phyloP scores from a whole-genome alignment of 2,797 vertebrate species.

The Bovichtus diacanthus region DNA sequence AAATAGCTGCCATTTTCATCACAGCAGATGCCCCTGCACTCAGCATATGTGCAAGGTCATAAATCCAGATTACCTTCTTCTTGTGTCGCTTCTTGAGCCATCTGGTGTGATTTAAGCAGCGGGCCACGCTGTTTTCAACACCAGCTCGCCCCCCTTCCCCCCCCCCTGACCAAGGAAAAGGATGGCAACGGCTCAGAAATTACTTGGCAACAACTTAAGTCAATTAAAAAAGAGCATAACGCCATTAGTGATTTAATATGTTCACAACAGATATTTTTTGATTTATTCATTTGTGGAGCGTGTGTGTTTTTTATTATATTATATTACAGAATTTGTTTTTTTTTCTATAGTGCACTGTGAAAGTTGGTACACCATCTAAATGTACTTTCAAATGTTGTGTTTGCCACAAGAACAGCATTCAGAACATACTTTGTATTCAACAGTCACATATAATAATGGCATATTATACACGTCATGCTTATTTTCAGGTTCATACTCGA shows the following conservation, averaged over 20 bases:
- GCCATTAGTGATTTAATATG: conserved; percentile 12
- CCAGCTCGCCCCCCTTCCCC: not conserved
- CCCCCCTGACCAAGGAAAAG: conserved; percentile 5
- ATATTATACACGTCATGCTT: too few species aligned
- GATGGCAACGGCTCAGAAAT: conserved; percentile 14
- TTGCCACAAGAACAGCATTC: too few species aligned
- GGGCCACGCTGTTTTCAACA: conserved; percentile 31
- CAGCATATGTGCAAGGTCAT: conserved; percentile 83
- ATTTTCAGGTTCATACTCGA: too few species aligned
- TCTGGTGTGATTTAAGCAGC: conserved; percentile 80
- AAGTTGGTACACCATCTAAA: too few species aligned
- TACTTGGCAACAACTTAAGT: conserved; percentile 18
- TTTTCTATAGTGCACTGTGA: not conserved
- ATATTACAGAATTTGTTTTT: not conserved
- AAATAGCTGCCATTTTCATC: conserved; percentile 66
- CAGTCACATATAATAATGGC: too few species aligned
- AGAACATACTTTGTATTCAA: too few species aligned
- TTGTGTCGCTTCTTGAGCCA: conserved; percentile 76
- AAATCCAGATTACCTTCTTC: conserved; percentile 84
- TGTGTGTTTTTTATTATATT: not conserved
- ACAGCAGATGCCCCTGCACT: conserved; percentile 77
- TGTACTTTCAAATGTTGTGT: too few species aligned
- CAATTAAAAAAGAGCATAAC: conserved; percentile 25
- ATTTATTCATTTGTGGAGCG: not conserved
- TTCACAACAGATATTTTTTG: not conserved